Evolutionary conservation across 2,113 vertebrate species (phyloP), one percentile per base, ranked within the genome.

Genomic region (Nipponia nippon): DNA sequence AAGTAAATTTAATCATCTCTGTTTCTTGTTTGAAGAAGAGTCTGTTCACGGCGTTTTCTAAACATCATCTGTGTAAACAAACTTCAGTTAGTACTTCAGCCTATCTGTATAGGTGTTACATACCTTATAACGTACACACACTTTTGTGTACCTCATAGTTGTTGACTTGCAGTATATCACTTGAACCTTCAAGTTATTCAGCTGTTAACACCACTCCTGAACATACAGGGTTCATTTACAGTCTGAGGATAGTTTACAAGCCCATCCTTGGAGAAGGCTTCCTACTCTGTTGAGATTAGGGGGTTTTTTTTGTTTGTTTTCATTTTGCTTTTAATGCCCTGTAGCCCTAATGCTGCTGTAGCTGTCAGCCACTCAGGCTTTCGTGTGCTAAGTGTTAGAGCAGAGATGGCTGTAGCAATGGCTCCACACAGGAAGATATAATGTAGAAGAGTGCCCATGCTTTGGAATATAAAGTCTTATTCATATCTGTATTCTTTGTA

Each of bases 401-500:
- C 50, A 59, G 77, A 34, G 17, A 8, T 16, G 30, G 10, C 34
- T 44, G 27, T 30, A 71, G 84, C 22, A 77, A 36, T 20, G n/a
- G 49, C 56, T 75, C 30, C 47, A 10, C 10, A 2, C 6, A 42
- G 40, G 50, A 20, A 7, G 21, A 12, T 21, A 3, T 0, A 10
- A 7, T 1, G 11, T 5, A 13, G 50, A n/a, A 62, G 30, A 23
- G 21, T 15, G 56, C 25, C 50, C 13, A 0, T 63, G 42, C 61
- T 80, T 77, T 53, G 32, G 49, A 69, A 18, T 16, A 3, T 2
- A 6, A 44, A 61, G n/a, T 10, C 40, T n/a, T 38, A 6, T 3
- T 80, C 27, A 13, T 65, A 5, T 13, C 78, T 49, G 23, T 20
- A 6, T 21, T 23, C 66, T 17, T 44, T 16, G n/a, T 29, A 36